Evolutionary conservation across 2,113 vertebrate genomes (phyloP).

Genomic region (Sylvicapra grimmia): DNA sequence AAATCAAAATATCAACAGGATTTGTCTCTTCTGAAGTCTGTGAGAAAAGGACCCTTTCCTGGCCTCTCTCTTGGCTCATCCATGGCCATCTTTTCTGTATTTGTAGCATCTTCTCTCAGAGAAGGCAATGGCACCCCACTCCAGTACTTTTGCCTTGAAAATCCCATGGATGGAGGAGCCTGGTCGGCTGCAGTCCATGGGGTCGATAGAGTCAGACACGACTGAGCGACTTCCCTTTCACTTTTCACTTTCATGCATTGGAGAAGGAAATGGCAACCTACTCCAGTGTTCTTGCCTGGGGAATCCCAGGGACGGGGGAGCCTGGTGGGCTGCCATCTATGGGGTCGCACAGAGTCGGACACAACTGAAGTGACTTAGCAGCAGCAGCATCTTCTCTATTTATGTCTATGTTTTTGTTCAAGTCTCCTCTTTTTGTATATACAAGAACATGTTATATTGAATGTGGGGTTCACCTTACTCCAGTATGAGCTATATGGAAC

Average conservation of each 20-base stretch:
- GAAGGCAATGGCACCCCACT: no score
- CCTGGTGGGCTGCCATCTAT: no score
- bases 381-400: background rate
- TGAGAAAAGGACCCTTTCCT: background rate
- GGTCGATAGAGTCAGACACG: fast-evolving
- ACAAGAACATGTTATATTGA: background rate
- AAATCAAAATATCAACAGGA: background rate
- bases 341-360: no score
- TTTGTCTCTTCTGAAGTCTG: background rate
- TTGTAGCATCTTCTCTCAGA: background rate
- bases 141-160: no score
- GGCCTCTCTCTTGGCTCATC: background rate
- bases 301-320: no score
- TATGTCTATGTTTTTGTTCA: background rate
- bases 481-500: background rate
- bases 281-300: no score
- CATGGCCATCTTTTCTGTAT: background rate
- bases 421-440: background rate
- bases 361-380: no score
- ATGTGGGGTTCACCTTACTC: background rate
- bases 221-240: no score
- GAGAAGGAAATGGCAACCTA: no score
- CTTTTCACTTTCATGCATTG: no score
- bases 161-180: no score
- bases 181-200: no score